Evolutionary conservation across 2,797 vertebrate species (phyloP).

Genomic region (Crenuchus spilurus): DNA sequence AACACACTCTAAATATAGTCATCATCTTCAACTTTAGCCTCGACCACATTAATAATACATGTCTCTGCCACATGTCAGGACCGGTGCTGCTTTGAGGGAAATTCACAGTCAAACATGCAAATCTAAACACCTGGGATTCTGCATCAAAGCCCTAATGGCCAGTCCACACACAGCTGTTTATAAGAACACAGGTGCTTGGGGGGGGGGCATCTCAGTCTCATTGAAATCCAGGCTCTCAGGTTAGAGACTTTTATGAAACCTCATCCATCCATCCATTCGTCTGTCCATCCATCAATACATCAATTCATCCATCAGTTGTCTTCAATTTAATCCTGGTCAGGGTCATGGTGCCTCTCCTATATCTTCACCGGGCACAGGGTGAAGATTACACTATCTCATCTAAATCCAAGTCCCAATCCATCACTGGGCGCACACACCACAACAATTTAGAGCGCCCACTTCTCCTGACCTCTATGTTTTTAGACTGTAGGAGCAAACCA

Average conservation of each 20-base stretch:
- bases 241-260: background rate
- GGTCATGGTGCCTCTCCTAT: too few species aligned
- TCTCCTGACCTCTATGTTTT: too few species aligned
- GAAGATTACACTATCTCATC: too few species aligned
- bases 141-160: background rate
- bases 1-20: constrained; percentile 48
- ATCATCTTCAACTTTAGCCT: constrained; percentile 37
- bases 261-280: too few species aligned
- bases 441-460: too few species aligned
- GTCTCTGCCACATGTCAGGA: constrained; percentile 8
- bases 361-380: too few species aligned
- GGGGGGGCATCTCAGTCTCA: background rate
- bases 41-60: constrained; percentile 29
- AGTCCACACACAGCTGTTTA: background rate
- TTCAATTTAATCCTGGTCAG: too few species aligned
- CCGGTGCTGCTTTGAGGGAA: background rate
- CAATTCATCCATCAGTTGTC: too few species aligned
- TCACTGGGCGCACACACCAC: too few species aligned
- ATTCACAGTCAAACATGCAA: background rate
- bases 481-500: too few species aligned
- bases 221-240: background rate
- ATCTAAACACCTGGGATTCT: background rate
- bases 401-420: too few species aligned
- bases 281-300: too few species aligned
- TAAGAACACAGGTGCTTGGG: background rate